A percentile compares a stretch with the other conserved stretches of the same genome.
Conservation (phyloP, 1,140 invertebrate species). For the Lepidurus packardi region DNA sequence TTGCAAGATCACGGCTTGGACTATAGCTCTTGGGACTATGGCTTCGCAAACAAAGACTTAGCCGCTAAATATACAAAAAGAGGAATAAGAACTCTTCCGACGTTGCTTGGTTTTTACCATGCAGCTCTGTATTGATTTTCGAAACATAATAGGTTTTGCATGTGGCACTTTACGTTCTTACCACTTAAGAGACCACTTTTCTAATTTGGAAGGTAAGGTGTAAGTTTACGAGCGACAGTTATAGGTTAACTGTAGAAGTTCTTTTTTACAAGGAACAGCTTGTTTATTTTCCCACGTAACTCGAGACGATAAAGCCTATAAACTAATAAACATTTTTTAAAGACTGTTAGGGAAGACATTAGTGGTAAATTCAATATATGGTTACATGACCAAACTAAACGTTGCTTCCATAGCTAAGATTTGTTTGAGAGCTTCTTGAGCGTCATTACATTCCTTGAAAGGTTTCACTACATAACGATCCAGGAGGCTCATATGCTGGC, state of each 20-base stretch:
- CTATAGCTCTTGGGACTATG: neutral
- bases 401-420: slow-evolving; percentile 20
- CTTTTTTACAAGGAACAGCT: neutral
- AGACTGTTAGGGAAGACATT: too few species aligned
- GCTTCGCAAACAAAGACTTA: neutral
- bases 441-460: slow-evolving; percentile 17
- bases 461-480: slow-evolving; percentile 4
- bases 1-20: neutral
- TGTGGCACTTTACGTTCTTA: neutral
- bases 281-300: neutral
- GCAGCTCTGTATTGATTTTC: neutral
- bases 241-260: neutral
- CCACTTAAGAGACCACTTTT: neutral
- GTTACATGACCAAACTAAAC: neutral
- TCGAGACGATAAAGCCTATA: neutral
- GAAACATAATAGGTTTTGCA: neutral
- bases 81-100: neutral
- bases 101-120: neutral
- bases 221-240: slow-evolving; percentile 3
- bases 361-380: too few species aligned
- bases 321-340: neutral
- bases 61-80: neutral
- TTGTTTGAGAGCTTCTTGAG: slow-evolving; percentile 34
- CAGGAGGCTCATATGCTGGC: neutral
- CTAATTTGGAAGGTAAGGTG: neutral